A percentile compares a stretch with the other conserved stretches of the same genome.
These are phyloP conservation scores for Reticulitermes lucifugus DNA, from an alignment of 2,888 invertebrate genomes.

Conservation along the genomic window DNA sequence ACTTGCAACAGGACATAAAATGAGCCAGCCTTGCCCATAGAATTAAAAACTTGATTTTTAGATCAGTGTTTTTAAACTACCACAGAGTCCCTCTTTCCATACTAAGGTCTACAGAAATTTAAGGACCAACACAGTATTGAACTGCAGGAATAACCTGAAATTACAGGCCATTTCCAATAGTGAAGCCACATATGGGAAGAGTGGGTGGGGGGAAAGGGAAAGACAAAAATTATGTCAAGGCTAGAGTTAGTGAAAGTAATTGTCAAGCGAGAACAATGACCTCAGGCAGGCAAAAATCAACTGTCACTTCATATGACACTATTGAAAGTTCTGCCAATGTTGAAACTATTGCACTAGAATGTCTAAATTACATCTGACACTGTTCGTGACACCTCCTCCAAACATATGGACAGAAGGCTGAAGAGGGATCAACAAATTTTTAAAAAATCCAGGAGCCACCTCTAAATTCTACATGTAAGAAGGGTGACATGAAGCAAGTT, in stretches of 20 bases:
- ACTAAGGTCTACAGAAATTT: neutral
- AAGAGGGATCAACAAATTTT: no score
- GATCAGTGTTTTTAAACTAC: no score
- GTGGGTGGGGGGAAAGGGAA: neutral
- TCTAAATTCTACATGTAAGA: no score
- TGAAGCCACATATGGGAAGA: neutral
- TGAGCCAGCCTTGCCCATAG: no score
- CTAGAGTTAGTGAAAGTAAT: constrained; percentile 41
- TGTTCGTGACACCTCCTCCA: no score
- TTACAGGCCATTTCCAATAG: neutral
- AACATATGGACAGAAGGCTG: no score
- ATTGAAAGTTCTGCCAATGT: neutral
- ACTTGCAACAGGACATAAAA: no score
- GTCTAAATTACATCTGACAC: neutral
- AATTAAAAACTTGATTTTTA: no score
- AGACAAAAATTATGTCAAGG: constrained; percentile 39
- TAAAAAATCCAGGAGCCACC: no score
- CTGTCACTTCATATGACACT: neutral
- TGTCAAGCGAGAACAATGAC: constrained; percentile 27
- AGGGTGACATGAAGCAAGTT: no score
- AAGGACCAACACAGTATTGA: neutral
- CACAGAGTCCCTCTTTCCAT: no score
- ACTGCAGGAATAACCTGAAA: neutral
- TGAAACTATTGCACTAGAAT: neutral
- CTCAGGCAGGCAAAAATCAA: neutral